A percentile compares a stretch with the other conserved stretches of the same genome.
Conservation (phyloP, 2,797 vertebrate genomes). For the Sebastolobus altivelis region DNA sequence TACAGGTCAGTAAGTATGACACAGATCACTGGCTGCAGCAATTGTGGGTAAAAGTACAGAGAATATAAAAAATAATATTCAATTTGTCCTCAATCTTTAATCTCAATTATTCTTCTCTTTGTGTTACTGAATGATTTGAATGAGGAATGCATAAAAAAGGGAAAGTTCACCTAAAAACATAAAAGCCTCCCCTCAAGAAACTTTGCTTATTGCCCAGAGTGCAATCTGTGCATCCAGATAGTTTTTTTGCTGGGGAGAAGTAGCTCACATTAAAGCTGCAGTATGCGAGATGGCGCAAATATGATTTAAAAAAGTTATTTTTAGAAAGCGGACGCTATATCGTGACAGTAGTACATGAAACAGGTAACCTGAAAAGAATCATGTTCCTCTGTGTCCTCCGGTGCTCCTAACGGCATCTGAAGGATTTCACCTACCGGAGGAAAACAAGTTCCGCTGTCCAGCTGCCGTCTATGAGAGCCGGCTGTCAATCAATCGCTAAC, state of each 20-base stretch:
- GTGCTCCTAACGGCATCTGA: no score
- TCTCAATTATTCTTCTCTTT: neutral
- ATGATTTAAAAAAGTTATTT: no score
- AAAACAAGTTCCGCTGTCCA: no score
- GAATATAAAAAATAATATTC: neutral
- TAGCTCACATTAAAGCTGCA: neutral
- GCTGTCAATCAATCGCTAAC: no score
- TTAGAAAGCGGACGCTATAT: no score
- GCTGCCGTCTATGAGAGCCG: no score
- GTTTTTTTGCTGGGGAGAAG: neutral
- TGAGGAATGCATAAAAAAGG: neutral
- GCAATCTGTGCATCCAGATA: neutral
- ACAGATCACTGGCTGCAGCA: neutral
- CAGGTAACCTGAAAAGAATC: no score
- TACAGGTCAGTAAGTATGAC: constrained; percentile 3
- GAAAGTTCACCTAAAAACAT: neutral
- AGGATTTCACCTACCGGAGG: no score
- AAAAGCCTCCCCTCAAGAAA: neutral
- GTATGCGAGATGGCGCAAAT: no score
- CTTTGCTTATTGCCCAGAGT: neutral
- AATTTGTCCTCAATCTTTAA: neutral
- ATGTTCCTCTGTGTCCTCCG: no score
- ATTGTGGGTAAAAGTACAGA: neutral
- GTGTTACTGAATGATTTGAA: neutral
- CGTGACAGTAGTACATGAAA: no score